phyloP scores from a whole-genome alignment of 2,797 vertebrate genomes.

The Gambusia yucatana region DNA sequence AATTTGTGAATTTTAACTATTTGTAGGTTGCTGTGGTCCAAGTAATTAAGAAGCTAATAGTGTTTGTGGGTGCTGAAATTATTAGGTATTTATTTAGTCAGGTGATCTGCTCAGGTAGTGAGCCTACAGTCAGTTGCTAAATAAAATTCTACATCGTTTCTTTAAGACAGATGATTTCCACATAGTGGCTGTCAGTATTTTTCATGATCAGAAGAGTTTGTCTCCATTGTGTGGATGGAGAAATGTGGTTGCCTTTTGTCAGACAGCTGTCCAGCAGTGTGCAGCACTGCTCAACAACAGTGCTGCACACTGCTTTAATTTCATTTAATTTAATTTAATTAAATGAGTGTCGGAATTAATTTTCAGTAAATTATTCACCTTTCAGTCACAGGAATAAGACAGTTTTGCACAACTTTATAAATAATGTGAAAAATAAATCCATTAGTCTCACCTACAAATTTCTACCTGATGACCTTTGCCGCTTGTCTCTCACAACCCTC shows the following conservation, averaged over 20 bases:
- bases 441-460: not conserved
- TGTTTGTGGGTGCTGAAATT: not conserved
- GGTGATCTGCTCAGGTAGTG: not conserved
- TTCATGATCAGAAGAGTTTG: not conserved
- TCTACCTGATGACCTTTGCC: too few species aligned
- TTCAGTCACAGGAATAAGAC: not conserved
- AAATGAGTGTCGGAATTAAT: not conserved
- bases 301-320: too few species aligned
- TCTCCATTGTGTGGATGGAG: not conserved
- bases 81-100: not conserved
- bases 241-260: not conserved
- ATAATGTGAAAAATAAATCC: not conserved
- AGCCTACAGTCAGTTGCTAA: not conserved
- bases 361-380: not conserved
- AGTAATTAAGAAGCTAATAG: not conserved
- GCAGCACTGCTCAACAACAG: not conserved
- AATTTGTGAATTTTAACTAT: not conserved
- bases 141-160: not conserved
- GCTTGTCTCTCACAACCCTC: too few species aligned
- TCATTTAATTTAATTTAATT: not conserved
- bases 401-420: not conserved
- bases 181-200: not conserved
- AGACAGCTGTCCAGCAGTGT: not conserved
- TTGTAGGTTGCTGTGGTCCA: not conserved
- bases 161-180: not conserved